Base-by-base conservation (phyloP, 2,797 vertebrate genomes). In the Craterocephalus amniculus region DNA sequence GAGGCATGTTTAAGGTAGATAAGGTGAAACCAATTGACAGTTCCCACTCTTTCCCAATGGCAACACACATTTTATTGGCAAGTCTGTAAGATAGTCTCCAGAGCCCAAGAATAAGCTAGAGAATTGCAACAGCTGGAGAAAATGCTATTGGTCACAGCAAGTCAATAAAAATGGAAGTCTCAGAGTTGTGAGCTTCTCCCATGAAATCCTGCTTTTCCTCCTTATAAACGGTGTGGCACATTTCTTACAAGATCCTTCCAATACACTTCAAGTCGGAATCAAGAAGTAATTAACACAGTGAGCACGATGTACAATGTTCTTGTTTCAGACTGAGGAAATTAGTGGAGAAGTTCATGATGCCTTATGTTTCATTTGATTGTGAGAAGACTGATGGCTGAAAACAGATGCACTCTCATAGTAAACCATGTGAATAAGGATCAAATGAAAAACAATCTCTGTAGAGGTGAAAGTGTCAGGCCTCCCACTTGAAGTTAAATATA, bases 1-100 rank as follows among this genome's bases (percentile, higher is more conserved):
- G 83, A 89, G 86, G 90, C 89, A 88, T 93, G 92, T 92, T 92
- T 87, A 91, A 90, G 84, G 90, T 90, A 93, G 92, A 93, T 93
- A 92, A 92, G 90, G 87, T 86, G 86, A 91, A 90, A 83, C 90
- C 89, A 90, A 92, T 92, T 89, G 91, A 91, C 84, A 48, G 72
- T 84, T 87, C 70, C 76, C 74, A 78, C 87, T 85, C 83, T 85
- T 84, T 90, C 88, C 80, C 81, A 87, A 81, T 88, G 84, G 88
- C 81, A 83, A 83, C 80, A 88, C 88, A 87, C 89, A 84, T 91
- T 93, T 88, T 90, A 91, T 91, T 90, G 91, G 91, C 87, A 91
- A 88, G 77, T 87, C 74, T 56, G 88, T 79, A 63, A 88, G 88
- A 91, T 91, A 87, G 90, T 87, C 78, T 87, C 75, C 83, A 74